Evolutionary conservation across 2,797 vertebrate genomes (phyloP).

Genomic region (Intellagama lesueurii): DNA sequence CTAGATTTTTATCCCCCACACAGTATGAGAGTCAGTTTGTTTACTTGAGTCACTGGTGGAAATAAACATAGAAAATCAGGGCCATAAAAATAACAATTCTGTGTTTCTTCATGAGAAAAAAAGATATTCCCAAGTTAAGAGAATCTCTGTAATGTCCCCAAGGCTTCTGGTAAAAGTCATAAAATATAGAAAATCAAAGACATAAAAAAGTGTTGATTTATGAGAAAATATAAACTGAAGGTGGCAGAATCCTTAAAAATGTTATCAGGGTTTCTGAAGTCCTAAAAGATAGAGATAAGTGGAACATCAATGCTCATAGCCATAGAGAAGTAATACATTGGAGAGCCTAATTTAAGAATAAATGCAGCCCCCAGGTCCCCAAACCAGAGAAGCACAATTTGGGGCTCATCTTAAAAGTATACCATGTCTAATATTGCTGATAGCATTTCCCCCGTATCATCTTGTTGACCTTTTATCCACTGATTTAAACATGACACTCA

Average conservation of each 20-base stretch:
- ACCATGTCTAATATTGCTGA: neutral
- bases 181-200: neutral
- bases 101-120: constrained; percentile 5
- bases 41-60: neutral
- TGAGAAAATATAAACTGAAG: too few relatives aligned
- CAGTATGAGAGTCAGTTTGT: constrained; percentile 10
- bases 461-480: neutral
- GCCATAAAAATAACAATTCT: constrained; percentile 1
- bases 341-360: neutral
- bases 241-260: too few relatives aligned
- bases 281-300: too few relatives aligned
- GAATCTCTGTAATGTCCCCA: neutral
- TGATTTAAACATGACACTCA: neutral
- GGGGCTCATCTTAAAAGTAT: neutral
- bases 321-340: neutral
- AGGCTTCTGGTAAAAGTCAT: too few relatives aligned
- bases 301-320: neutral
- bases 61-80: constrained; percentile 20
- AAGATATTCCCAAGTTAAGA: neutral
- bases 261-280: too few relatives aligned
- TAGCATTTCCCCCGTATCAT: neutral
- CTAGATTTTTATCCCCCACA: neutral
- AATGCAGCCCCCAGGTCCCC: too few relatives aligned
- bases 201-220: too few relatives aligned
- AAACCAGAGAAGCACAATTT: neutral